Base-by-base conservation (phyloP, 1,140 invertebrate species). In the Colletes latitarsis region DNA sequence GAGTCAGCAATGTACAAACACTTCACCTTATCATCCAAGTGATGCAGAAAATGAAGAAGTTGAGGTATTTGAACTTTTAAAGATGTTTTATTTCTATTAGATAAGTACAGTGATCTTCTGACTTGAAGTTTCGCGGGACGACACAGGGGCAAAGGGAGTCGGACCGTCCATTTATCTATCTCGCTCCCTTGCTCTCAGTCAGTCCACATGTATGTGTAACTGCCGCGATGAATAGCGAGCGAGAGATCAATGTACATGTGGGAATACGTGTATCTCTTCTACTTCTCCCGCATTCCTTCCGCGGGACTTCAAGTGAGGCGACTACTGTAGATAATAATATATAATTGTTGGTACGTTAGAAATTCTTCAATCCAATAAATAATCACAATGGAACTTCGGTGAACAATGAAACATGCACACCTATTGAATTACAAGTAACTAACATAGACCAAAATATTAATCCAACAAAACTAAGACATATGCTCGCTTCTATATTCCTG, bases 361-460 rank as follows among this genome's bases (percentile, higher is more conserved):
- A 92, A 74, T 92, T 92, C 68, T 93, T 93, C 73, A 92, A 93
- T 86, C 92, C 92, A 19, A 93, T 93, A 57, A 93, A 89, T 64
- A 93, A 84, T 85, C 89, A 90, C n/a, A 90, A 87, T 78, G 82
- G 84, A 74, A 77, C 72, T 74, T 79, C 69, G 70, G 69, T 71
- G 19, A 86, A 67, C 14, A 92, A 87, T 84, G 88, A 82, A 58
- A 67, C 72, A n/a, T 89, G 87, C 70, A 86, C 84, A 64, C 94
- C 94, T 1, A 95, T 97, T 19, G 96, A 97, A 90, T 91, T 97
- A 6, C 94, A 96, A 82, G 95, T 97, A 30, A 95, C 96, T 43
- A 97, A 97, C 92, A 92, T 97, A 67, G 97, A 97, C 93, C 96
- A 96, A 84, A 96, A 95, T 80, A 96, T 97, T 82, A 96, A 96